Evolutionary conservation across 2,888 invertebrate species (phyloP), one percentile per base, ranked within the genome.

Genomic region (Ornithoptera alexandrae): DNA sequence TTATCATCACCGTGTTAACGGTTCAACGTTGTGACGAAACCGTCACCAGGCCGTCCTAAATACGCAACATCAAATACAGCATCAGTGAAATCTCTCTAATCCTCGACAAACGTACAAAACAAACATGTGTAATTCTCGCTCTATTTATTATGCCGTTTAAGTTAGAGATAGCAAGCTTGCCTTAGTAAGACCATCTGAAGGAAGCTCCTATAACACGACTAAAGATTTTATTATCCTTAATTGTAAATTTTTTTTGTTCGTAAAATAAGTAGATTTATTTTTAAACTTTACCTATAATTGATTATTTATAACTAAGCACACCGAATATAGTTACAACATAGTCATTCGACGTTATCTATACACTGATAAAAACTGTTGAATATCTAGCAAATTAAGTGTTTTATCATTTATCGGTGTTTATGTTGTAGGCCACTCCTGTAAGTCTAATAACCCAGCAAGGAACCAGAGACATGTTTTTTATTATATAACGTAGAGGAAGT

Each of bases 401-500:
- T 68, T 71, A 69, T 70, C 70, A 42, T 72, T 73, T 71, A 69
- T 70, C 70, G 39, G 72, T 73, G 73, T 57, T 61, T 68, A 53
- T 53, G 53, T 53, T 53, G 53, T n/a, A n/a, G 63, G 66, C 64
- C 61, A 71, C 61, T 42, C 39, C 24, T 64, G 46, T 50, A 12
- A 30, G 30, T 70, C 60, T 36, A 59, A 15, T 60, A 18, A 39
- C 17, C 22, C 1, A 42, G 30, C 62, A 50, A 71, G 61, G 62
- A 71, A 70, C 64, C 42, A 59, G 56, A 64, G 65, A 56, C 64
- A 71, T 67, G 72, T 72, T 72, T 70, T 61, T 67, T 78, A 79
- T 81, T 82, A 84, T 85, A 83, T 78, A 85, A 83, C 82, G 81
- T 76, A 76, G 76, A 84, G 79, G 77, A 84, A 80, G 79, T 81